Percentiles rank a stretch among this genome's conserved stretches.
These are phyloP conservation scores for Grammomys surdaster DNA, from an alignment of 2,113 vertebrate genomes.

Conservation along the genomic window DNA sequence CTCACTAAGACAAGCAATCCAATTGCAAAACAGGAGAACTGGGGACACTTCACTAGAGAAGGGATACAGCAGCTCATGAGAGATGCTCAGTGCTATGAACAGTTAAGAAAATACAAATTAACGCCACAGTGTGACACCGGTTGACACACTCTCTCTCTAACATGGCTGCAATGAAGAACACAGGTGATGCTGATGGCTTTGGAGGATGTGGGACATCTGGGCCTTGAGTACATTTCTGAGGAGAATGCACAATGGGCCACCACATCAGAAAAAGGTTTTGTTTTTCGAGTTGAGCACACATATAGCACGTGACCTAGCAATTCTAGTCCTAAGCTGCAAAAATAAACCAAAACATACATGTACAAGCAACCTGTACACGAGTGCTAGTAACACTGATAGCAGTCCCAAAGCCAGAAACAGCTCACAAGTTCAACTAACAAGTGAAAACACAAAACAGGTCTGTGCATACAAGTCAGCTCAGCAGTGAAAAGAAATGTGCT, in stretches of 20 bases:
- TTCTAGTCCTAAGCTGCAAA: background rate
- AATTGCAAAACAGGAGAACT: constrained; percentile 28
- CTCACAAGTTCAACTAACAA: background rate
- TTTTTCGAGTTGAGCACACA: background rate
- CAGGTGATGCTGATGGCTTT: background rate
- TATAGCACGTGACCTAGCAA: background rate
- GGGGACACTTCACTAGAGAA: background rate
- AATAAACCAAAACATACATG: background rate
- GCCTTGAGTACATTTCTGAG: background rate
- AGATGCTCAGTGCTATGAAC: background rate
- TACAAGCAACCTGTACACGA: background rate
- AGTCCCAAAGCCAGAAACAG: background rate
- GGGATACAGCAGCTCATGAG: background rate
- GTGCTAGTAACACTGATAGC: background rate
- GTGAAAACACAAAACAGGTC: constrained; percentile 1
- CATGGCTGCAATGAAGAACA: background rate
- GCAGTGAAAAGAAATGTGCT: background rate
- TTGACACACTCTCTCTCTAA: background rate
- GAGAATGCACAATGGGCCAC: background rate
- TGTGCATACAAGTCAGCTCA: background rate
- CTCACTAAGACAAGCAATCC: background rate
- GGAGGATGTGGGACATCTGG: background rate
- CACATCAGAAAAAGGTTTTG: background rate
- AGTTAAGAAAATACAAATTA: background rate
- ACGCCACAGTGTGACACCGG: background rate